Evolutionary conservation across 2,797 vertebrate species (phyloP).

Genomic region (Alcedo atthis): DNA sequence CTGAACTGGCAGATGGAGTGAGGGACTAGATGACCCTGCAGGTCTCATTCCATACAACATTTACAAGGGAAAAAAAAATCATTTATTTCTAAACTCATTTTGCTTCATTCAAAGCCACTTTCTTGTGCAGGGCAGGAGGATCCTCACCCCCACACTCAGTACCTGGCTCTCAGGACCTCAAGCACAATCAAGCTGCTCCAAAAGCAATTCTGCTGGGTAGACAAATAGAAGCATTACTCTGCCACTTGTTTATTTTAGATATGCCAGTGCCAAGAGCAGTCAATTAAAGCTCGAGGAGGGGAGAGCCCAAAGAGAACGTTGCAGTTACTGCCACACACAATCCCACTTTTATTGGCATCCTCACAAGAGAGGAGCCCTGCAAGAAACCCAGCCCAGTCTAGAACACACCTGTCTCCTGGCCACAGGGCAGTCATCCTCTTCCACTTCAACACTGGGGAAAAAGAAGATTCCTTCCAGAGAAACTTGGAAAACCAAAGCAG

Average conservation of each 20-base stretch:
- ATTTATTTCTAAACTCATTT: background rate
- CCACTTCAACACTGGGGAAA: background rate
- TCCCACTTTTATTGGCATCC: background rate
- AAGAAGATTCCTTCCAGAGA: background rate
- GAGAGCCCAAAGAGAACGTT: fast-evolving
- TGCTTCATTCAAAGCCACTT: background rate
- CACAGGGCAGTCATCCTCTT: background rate
- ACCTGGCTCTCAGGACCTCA: fast-evolving
- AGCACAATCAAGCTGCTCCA: background rate
- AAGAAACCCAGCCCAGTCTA: background rate
- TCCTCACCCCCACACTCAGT: fast-evolving
- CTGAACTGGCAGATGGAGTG: background rate
- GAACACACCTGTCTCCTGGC: fast-evolving
- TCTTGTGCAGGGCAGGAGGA: background rate
- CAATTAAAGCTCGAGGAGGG: background rate
- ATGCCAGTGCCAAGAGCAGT: background rate
- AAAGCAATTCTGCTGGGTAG: background rate
- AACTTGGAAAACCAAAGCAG: background rate
- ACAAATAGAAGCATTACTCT: background rate
- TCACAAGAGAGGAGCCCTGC: background rate
- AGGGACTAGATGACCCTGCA: background rate
- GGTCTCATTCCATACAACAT: background rate
- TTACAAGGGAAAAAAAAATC: background rate
- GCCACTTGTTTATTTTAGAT: slow-evolving; percentile 13
- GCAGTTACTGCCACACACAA: background rate